Evolutionary conservation across 2,113 vertebrate species (phyloP).

Genomic region (Oenanthe oenanthe): DNA sequence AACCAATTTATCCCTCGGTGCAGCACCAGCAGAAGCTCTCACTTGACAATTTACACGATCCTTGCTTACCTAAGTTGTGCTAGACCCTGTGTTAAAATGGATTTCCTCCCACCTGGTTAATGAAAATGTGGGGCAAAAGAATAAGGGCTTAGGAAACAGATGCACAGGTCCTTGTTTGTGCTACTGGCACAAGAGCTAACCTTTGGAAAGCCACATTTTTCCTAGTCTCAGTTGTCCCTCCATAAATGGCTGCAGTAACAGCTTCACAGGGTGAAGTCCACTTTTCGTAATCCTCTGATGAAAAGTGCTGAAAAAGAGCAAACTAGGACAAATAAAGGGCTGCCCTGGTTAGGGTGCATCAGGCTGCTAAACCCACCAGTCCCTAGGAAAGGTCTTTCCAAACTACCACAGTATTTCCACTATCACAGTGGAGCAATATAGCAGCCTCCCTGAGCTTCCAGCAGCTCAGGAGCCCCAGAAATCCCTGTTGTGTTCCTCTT

Average conservation of each 20-base stretch:
- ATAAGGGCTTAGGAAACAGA: neutral
- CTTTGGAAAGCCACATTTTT: neutral
- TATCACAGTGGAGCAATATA: neutral
- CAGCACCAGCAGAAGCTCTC: neutral
- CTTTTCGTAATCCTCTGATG: neutral
- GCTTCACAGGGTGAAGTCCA: conserved; percentile 16
- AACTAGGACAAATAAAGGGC: conserved; percentile 15
- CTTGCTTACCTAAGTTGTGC: neutral
- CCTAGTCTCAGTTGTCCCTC: neutral
- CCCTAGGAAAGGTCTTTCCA: neutral
- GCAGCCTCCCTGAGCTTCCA: neutral
- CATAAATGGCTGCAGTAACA: neutral
- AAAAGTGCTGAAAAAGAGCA: conserved; percentile 20
- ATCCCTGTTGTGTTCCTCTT: neutral
- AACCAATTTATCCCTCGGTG: neutral
- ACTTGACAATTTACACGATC: neutral
- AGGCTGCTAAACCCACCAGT: neutral
- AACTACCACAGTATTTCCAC: neutral
- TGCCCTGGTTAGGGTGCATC: neutral
- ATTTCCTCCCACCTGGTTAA: neutral
- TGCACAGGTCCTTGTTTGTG: neutral
- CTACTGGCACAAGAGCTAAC: neutral
- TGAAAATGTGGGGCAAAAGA: neutral
- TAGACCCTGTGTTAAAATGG: neutral
- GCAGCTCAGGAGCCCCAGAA: neutral